Base-by-base conservation (phyloP, 2,888 invertebrate genomes). In the Cybosia mesomella region DNA sequence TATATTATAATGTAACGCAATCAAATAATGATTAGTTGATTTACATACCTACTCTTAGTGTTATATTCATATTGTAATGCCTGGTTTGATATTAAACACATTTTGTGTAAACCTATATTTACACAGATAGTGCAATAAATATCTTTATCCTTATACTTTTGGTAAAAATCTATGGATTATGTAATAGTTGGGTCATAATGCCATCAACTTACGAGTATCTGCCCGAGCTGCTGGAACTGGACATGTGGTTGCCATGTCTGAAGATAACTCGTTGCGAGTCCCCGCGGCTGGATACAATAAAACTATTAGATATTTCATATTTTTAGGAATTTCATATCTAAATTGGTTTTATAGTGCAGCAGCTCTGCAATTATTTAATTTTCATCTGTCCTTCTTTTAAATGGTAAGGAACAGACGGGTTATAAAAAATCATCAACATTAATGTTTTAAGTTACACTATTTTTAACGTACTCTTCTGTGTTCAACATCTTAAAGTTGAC, bases 181-280 rank as follows among this genome's bases (percentile, higher is more conserved):
- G n/a, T 22, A 15, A 18, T 64, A 60, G 34, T 36, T 36, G 22
- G 39, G 60, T 60, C 43, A 64, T 60, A 68, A 58, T 13, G 0
- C 13, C 34, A 63, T 32, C 61, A 85, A 96, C 97, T 97, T 96
- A 97, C 97, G 96, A 97, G 92, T 96, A 97, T 95, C 97, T 96
- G 86, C 96, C 95, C 85, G 96, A 94, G 90, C 95, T 96, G 85
- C 95, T 93, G 79, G 96, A 92, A 78, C 96, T 95, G 82, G 96
- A 95, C 96, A 97, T 96, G 92, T 97, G 97, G 94, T 97, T 97
- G 85, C 96, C 96, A 85, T 96, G 96, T 89, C 96, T 96, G 95
- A 96, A 97, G 92, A 97, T 95, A 85, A 97, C 97, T 85, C 97
- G 95, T 92, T 97, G 97, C 74, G 96, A 96, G 89, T 97, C 97